These are phyloP conservation scores for Chironomus tentans DNA, from an alignment of 2,888 invertebrate genomes.

Conservation along the genomic window DNA sequence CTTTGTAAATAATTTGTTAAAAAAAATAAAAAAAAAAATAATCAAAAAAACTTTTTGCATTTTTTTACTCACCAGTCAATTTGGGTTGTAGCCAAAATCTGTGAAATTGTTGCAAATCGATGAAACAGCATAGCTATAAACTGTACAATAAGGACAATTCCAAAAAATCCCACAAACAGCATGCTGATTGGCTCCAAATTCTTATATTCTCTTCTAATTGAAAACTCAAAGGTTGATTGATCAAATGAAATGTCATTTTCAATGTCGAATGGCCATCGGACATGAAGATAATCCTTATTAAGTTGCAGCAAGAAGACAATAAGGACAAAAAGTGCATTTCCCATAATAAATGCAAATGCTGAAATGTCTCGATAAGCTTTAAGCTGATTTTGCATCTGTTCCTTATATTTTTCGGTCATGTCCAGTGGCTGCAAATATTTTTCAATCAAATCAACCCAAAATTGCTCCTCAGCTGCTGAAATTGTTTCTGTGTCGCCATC, in stretches of 20 bases:
- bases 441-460: slow-evolving; percentile 69
- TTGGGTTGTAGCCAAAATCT: slow-evolving; percentile 61
- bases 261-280: slow-evolving; percentile 59
- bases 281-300: slow-evolving; percentile 57
- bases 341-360: slow-evolving; percentile 62
- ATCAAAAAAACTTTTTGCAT: no score
- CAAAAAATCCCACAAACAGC: slow-evolving; percentile 63
- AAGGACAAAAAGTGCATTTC: slow-evolving; percentile 66
- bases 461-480: slow-evolving; percentile 54
- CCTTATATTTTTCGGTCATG: slow-evolving; percentile 52
- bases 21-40: no score
- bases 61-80: slow-evolving; percentile 41
- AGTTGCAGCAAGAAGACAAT: slow-evolving; percentile 64
- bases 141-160: slow-evolving; percentile 57
- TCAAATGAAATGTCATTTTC: slow-evolving; percentile 46
- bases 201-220: slow-evolving; percentile 49
- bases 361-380: slow-evolving; percentile 56
- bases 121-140: slow-evolving; percentile 67
- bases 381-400: slow-evolving; percentile 33
- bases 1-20: no score
- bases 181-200: slow-evolving; percentile 65
- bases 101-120: slow-evolving; percentile 64
- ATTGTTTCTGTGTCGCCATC: slow-evolving; percentile 59
- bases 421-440: slow-evolving; percentile 67
- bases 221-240: slow-evolving; percentile 43